Conservation (phyloP, 2,797 vertebrate genomes). For the Gymnopithys bicolor region DNA sequence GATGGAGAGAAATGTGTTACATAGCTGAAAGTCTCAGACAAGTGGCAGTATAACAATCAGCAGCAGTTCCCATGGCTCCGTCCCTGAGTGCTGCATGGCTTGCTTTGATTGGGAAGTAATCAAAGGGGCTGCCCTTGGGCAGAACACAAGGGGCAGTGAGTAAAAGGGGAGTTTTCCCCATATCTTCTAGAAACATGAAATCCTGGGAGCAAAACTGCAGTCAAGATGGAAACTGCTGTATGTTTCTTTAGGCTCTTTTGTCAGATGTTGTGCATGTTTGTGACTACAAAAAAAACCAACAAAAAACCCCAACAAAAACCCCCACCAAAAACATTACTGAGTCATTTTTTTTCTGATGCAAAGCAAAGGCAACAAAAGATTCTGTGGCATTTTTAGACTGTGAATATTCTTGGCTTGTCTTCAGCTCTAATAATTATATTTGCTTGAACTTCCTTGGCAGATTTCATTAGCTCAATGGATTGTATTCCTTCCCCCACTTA, state of each 20-base stretch:
- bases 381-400: not conserved
- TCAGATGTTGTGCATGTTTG: not conserved
- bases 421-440: slow-evolving; percentile 27
- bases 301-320: not conserved
- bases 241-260: not conserved
- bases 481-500: not conserved
- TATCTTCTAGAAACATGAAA: not conserved
- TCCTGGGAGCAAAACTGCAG: not conserved
- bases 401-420: slow-evolving; percentile 21
- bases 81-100: not conserved
- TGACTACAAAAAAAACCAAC: not conserved
- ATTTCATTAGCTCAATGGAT: slow-evolving; percentile 20
- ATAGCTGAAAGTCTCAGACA: not conserved
- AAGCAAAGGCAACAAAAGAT: not conserved
- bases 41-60: not conserved
- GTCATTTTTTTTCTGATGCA: slow-evolving; percentile 11
- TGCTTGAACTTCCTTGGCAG: slow-evolving; percentile 24
- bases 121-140: not conserved
- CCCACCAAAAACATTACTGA: not conserved
- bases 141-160: not conserved
- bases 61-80: not conserved
- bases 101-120: not conserved
- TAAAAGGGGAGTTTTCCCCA: not conserved
- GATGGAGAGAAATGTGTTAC: not conserved
- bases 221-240: not conserved